Percentiles rank a stretch among this genome's conserved stretches.
phyloP scores from a whole-genome alignment of 2,113 vertebrate species.

The Oncorhynchus mykiss region DNA sequence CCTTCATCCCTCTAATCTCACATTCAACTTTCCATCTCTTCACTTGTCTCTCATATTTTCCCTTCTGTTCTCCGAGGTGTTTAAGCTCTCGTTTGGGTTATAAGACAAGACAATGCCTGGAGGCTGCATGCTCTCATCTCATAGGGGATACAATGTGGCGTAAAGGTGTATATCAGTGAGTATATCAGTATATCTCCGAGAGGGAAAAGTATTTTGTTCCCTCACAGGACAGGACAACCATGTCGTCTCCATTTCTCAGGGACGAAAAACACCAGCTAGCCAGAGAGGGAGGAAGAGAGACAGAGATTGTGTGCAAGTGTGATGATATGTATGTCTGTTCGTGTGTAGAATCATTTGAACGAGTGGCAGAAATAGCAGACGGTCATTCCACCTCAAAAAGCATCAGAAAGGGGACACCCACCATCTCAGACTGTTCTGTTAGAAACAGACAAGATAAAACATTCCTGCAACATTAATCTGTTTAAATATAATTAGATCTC shows the following conservation, averaged over 20 bases:
- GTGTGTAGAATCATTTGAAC: neutral
- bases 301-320: neutral
- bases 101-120: constrained; percentile 1
- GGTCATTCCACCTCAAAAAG: no score
- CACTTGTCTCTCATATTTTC: no score
- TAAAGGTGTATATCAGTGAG: no score
- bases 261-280: neutral
- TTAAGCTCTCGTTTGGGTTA: no score
- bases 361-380: no score
- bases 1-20: no score
- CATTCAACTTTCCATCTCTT: no score
- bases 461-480: neutral
- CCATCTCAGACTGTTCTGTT: no score
- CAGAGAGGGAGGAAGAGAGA: neutral
- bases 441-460: no score
- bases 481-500: no score
- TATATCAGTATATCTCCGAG: neutral
- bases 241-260: neutral
- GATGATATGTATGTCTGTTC: neutral
- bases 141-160: neutral
- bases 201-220: neutral
- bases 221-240: neutral
- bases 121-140: neutral
- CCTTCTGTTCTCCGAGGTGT: no score
- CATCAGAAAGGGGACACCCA: no score